Evolutionary conservation across 2,797 vertebrate species (phyloP).

Genomic region (Geotrypetes seraphini): DNA sequence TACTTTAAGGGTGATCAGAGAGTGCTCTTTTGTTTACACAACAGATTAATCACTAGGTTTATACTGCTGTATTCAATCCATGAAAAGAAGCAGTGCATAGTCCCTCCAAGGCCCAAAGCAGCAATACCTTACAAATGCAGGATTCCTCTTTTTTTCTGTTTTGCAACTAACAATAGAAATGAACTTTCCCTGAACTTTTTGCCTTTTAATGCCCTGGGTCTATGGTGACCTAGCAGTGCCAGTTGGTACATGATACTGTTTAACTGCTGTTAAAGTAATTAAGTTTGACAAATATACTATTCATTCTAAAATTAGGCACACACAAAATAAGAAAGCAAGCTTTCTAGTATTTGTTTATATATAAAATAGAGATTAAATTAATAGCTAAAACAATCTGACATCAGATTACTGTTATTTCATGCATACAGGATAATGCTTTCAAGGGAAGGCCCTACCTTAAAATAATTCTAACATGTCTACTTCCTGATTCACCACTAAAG

Average conservation of each 20-base stretch:
- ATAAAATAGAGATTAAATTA: conserved; percentile 66
- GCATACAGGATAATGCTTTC: too few relatives aligned
- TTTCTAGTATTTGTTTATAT: conserved; percentile 73
- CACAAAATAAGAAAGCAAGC: conserved; percentile 64
- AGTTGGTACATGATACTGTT: conserved; percentile 88
- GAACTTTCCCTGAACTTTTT: conserved; percentile 98
- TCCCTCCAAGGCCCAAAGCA: conserved; percentile 57
- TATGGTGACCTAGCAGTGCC: conserved; percentile 85
- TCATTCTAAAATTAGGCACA: conserved; percentile 77
- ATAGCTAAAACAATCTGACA: conserved; percentile 46
- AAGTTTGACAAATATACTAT: conserved; percentile 84
- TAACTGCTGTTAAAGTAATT: conserved; percentile 89
- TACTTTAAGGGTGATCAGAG: conserved; percentile 44
- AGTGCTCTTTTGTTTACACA: conserved; percentile 51
- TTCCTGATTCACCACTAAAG: too few relatives aligned
- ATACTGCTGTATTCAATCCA: conserved; percentile 75
- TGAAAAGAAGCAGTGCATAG: conserved; percentile 48
- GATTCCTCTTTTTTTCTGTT: conserved; percentile 61
- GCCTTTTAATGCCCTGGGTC: conserved; percentile 89
- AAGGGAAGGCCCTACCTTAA: too few relatives aligned
- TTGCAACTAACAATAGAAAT: conserved; percentile 87
- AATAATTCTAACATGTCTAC: too few relatives aligned
- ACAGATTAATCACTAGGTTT: conserved; percentile 57
- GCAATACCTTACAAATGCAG: conserved; percentile 75
- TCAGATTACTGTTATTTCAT: conserved; percentile 45